Evolutionary conservation across 2,797 vertebrate genomes (phyloP), one percentile per base, ranked within the genome.

Genomic region (Mallotus villosus): DNA sequence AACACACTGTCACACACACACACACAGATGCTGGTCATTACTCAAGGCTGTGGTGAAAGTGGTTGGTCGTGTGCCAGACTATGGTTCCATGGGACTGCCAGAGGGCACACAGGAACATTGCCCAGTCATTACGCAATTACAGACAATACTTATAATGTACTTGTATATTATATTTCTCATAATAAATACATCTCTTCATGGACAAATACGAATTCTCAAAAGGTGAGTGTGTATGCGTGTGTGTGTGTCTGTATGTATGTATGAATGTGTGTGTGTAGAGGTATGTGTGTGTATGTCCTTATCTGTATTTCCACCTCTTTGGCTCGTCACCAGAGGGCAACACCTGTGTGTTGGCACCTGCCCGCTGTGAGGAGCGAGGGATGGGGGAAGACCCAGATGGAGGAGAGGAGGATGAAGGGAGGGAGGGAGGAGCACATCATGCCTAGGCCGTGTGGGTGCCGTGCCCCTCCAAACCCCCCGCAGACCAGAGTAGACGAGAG

Each of bases 341-440:
- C 17, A 78, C 53, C 67, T 74, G 72, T 63, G 64, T 25, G 46
- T 25, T 72, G 63, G 51, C 68, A 70, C 55, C 66, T 11, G 55
- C 22, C 0, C 0, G 0, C 1, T 17, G 14, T 17, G 34, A 27
- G 37, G 58, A 57, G 34, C 16, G 58, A 59, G 12, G 24, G 57
- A 55, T 63, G 68, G 21, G n/a, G n/a, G 25, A 22, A 55, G 65
- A 55, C 1, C 8, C 8, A 14, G 41, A 5, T 8, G 41, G 41
- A 51, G 14, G 49, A 4, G 14, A 2, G 49, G 49, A 17, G 49
- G 49, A 51, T 2, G 49, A 5, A 4, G 49, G 17, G 12, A 17
- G 49, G 12, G 17, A 51, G 14, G 12, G 12, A 4, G 14, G 51
- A 53, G 51, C 5, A 17, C 49, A 2, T 37, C 34, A 37, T 0